Evolutionary conservation across 2,888 invertebrate species (phyloP).

Genomic region (Leucoma salicis): DNA sequence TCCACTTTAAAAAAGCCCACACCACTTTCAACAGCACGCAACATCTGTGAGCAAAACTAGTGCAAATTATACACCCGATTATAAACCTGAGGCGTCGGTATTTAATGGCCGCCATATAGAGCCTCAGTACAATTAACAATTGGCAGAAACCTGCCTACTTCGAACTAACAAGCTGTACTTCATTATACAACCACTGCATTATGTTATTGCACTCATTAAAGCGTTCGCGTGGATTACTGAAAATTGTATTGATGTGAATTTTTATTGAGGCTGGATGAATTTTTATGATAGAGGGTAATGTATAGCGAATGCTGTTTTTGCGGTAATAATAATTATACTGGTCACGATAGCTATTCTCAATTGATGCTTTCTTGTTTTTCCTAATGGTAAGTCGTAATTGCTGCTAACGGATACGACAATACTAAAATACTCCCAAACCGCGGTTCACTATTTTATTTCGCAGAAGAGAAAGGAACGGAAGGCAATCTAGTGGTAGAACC

Average conservation of each 20-base stretch:
- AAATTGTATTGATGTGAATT: not conserved
- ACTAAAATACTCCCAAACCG: too few relatives aligned
- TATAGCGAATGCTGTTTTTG: too few relatives aligned
- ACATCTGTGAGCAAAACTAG: not conserved
- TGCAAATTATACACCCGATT: slow-evolving; percentile 22
- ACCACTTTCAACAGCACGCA: not conserved
- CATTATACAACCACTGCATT: slow-evolving; percentile 22
- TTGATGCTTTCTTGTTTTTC: too few relatives aligned
- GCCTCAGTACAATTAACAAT: slow-evolving; percentile 34
- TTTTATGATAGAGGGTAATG: too few relatives aligned
- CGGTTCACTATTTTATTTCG: too few relatives aligned
- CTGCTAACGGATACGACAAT: too few relatives aligned
- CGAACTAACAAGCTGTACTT: slow-evolving; percentile 25
- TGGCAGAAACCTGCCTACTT: slow-evolving; percentile 23
- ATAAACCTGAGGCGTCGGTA: slow-evolving; percentile 37
- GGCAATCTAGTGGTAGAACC: too few relatives aligned
- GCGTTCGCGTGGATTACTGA: slow-evolving; percentile 5
- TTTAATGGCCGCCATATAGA: slow-evolving; percentile 32
- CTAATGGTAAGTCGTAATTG: too few relatives aligned
- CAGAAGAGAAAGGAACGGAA: too few relatives aligned
- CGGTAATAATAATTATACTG: too few relatives aligned
- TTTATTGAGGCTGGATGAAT: not conserved
- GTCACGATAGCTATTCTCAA: too few relatives aligned
- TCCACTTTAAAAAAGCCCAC: too few relatives aligned
- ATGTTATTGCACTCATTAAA: slow-evolving; percentile 25